A percentile compares a stretch with the other conserved stretches of the same genome.
These are phyloP conservation scores for Pelvicachromis taeniatus DNA, from an alignment of 2,113 vertebrate species.

Conservation along the genomic window DNA sequence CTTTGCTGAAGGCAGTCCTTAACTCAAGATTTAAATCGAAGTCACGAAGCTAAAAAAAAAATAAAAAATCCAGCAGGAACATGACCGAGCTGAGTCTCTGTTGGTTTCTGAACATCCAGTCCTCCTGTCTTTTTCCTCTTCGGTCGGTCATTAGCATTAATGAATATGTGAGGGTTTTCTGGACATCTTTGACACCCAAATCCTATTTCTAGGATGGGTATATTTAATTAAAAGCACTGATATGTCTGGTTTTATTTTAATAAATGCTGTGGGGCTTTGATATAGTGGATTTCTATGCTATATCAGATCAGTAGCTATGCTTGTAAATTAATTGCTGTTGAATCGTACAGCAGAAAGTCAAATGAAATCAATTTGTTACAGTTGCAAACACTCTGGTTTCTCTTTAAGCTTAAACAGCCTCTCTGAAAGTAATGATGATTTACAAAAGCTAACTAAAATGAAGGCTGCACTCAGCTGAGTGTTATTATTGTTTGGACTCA, in stretches of 20 bases:
- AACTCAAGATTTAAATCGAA: neutral
- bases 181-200: conserved; percentile 2
- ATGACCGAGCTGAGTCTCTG: neutral
- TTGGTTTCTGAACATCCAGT: neutral
- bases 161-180: conserved; percentile 20
- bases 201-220: conserved; percentile 20
- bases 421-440: neutral
- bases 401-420: neutral
- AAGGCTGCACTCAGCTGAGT: neutral
- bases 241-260: neutral
- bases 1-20: neutral
- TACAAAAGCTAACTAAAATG: neutral
- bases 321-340: neutral
- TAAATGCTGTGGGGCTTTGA: neutral
- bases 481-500: conserved; percentile 67
- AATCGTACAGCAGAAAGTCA: neutral
- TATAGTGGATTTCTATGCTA: neutral
- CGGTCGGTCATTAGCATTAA: conserved; percentile 9
- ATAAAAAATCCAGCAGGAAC: neutral
- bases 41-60: neutral
- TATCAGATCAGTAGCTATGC: neutral
- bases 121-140: neutral
- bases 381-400: neutral
- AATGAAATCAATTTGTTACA: neutral
- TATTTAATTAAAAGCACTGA: conserved; percentile 36